These are phyloP conservation scores for Buceros bicornis DNA, from an alignment of 2,797 vertebrate genomes.

Conservation along the genomic window DNA sequence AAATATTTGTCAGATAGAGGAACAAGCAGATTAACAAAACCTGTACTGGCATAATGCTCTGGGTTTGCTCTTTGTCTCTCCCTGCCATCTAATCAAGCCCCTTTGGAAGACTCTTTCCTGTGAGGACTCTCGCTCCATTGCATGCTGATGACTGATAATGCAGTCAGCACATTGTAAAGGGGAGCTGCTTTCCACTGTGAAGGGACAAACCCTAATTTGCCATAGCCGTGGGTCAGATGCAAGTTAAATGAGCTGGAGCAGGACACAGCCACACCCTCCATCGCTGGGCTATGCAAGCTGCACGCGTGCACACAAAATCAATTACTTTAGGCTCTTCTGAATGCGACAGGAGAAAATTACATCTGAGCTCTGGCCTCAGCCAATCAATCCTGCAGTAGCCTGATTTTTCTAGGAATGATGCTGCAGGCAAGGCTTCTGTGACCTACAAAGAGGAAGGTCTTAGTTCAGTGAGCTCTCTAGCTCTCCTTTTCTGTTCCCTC, in stretches of 20 bases:
- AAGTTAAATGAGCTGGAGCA: conserved; percentile 31
- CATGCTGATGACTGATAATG: conserved; percentile 17
- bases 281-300: not conserved
- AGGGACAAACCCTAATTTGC: conserved; percentile 49
- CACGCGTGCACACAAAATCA: not conserved
- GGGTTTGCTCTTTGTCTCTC: conserved; percentile 1
- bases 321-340: conserved; percentile 44
- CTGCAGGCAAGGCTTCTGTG: conserved; percentile 32
- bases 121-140: not conserved
- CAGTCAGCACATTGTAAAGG: conserved; percentile 10
- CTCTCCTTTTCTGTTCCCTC: not conserved
- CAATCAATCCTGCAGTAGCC: conserved; percentile 59
- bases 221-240: not conserved
- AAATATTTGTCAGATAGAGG: conserved; percentile 24
- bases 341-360: conserved; percentile 49
- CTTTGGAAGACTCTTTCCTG: conserved; percentile 13
- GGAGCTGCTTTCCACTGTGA: conserved; percentile 23
- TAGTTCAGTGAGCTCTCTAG: not conserved
- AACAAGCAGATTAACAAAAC: conserved; percentile 28
- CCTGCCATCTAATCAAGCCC: not conserved
- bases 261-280: conserved; percentile 31
- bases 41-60: not conserved
- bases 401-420: conserved; percentile 67
- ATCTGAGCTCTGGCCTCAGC: conserved; percentile 50
- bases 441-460: conserved; percentile 57